phyloP scores from a whole-genome alignment of 2,113 vertebrate genomes.

The Leptosomus discolor region DNA sequence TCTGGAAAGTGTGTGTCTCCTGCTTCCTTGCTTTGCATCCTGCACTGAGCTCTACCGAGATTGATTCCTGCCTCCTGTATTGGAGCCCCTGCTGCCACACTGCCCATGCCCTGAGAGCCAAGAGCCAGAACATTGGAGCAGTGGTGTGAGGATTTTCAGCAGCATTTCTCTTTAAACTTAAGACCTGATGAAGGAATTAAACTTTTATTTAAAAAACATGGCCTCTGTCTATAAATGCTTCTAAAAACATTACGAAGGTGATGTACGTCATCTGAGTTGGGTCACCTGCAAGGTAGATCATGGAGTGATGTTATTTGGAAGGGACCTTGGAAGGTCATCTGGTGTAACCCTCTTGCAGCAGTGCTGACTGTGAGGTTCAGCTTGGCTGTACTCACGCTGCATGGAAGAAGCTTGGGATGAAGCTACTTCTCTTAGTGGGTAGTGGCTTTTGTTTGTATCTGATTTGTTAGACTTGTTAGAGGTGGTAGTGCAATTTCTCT shows the following conservation, averaged over 20 bases:
- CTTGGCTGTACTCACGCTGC: background rate
- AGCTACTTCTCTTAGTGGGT: background rate
- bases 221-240: background rate
- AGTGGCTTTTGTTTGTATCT: background rate
- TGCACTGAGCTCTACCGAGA: conserved; percentile 24
- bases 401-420: background rate
- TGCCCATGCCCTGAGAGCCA: background rate
- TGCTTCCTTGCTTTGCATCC: conserved; percentile 34
- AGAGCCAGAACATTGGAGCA: background rate
- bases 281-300: background rate
- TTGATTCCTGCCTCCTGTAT: conserved; percentile 17
- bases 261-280: background rate
- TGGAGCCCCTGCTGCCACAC: background rate
- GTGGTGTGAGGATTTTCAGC: background rate
- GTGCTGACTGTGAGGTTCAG: background rate
- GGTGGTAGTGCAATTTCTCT: background rate
- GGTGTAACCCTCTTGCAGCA: background rate
- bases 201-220: conserved; percentile 60
- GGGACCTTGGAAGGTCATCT: background rate
- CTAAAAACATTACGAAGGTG: background rate
- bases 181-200: conserved; percentile 68
- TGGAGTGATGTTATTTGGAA: background rate
- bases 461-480: background rate
- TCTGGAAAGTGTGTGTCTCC: background rate
- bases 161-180: conserved; percentile 57